phyloP scores from a whole-genome alignment of 2,797 vertebrate species.

The Enteromius anoplus region DNA sequence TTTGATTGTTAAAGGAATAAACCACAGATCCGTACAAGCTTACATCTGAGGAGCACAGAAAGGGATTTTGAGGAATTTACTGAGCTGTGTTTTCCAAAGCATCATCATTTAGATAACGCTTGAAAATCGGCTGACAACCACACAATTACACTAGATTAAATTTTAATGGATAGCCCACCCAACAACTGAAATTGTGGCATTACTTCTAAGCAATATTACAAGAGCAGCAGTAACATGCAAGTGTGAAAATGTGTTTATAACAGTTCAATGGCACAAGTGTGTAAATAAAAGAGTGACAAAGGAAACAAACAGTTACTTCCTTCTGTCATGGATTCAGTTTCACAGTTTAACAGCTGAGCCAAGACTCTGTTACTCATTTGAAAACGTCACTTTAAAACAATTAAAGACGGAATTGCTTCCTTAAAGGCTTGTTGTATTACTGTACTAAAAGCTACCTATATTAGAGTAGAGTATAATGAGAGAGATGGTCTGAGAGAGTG shows the following conservation, averaged over 20 bases:
- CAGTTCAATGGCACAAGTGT: neutral
- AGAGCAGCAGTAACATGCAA: no score
- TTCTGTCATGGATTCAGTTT: no score
- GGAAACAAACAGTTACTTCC: no score
- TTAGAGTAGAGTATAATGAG: neutral
- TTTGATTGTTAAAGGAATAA: conserved; percentile 3
- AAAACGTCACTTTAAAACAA: no score
- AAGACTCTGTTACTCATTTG: no score
- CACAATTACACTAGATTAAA: neutral
- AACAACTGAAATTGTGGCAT: neutral
- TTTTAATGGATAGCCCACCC: neutral
- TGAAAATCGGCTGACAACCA: neutral
- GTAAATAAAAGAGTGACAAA: neutral
- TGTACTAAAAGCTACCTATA: no score
- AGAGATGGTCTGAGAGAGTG: neutral
- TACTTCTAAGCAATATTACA: neutral
- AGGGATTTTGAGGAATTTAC: neutral
- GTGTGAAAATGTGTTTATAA: neutral
- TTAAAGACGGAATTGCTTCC: no score
- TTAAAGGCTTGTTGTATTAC: no score
- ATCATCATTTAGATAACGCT: neutral
- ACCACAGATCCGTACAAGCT: neutral
- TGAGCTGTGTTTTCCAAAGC: neutral
- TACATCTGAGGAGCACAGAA: neutral
- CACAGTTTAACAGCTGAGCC: no score